Evolutionary conservation across 30 jellyfish, hydroid and myxozoan genomes (phyloP).

Genomic region (Turritopsis rubra): DNA sequence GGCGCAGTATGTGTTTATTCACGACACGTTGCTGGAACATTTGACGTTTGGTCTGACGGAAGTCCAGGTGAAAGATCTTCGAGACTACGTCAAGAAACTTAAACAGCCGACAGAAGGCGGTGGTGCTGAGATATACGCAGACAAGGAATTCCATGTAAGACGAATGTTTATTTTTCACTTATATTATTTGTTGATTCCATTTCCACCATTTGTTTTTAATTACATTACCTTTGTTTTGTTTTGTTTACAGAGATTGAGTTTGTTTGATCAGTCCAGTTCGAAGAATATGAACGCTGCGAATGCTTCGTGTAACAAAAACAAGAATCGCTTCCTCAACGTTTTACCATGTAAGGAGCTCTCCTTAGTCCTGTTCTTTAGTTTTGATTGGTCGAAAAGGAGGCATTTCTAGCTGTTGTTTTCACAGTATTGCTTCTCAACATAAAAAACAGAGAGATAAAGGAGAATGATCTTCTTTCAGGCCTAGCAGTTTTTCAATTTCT

Average conservation of each 20-base stretch:
- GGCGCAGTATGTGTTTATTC: slow-evolving; percentile 78
- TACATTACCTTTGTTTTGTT: not conserved
- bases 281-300: slow-evolving; percentile 56
- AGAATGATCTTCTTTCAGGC: no score
- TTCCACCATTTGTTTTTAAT: no score
- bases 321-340: slow-evolving; percentile 61
- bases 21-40: slow-evolving; percentile 70
- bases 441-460: no score
- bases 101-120: slow-evolving; percentile 18
- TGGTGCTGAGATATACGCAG: slow-evolving; percentile 38
- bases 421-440: no score
- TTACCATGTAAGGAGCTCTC: slow-evolving; percentile 67
- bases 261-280: slow-evolving; percentile 31
- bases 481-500: not conserved
- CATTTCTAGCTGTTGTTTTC: no score
- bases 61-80: slow-evolving; percentile 54
- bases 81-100: slow-evolving; percentile 64
- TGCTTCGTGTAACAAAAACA: slow-evolving; percentile 47
- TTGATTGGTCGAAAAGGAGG: no score
- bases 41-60: slow-evolving; percentile 76
- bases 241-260: slow-evolving; percentile 53
- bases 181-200: no score
- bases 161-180: not conserved
- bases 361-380: no score
- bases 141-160: slow-evolving; percentile 68